Evolutionary conservation across 2,797 vertebrate species (phyloP), one percentile per base, ranked within the genome.

Genomic region (Luscinia megarhynchos): DNA sequence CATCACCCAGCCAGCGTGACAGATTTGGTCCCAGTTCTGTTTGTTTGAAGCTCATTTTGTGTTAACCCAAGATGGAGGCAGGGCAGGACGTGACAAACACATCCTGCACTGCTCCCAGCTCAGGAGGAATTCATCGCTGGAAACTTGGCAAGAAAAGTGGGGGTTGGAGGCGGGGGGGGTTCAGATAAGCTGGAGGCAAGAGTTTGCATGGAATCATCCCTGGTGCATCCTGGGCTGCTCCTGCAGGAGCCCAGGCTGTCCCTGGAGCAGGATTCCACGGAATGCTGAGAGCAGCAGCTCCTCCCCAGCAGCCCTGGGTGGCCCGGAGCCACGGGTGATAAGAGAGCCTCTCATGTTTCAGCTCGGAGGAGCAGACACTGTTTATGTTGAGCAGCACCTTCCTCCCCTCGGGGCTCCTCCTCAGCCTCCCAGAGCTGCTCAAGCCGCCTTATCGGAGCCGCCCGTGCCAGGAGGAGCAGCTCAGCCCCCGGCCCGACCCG

Each of bases 71-170:
- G 68, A 77, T 12, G 10, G 11, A 67, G 80, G 93, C 90, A 84
- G 92, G 86, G 46, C 92, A 94, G 95, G 93, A 95, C 54, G 74
- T 95, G 93, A 97, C 92, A 93, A 94, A 95, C 89, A 94, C 90
- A 94, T 95, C 94, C 93, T 90, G 84, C 30, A 0, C 70, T 69
- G 91, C 43, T 95, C 80, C 93, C 78, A 69, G 74, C 89, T 94
- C 78, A 15, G 38, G 15, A 72, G 11, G 78, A 92, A 93, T 73
- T 87, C 46, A 89, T 36, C 50, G 90, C 94, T 95, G 93, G 92
- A 93, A 96, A 95, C 93, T 94, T 94, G 95, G 93, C 91, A 69
- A 79, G 74, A 94, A 67, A 83, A 93, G 48, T 27, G 46, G 81
- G 7, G 40, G 87, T 93, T 61, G 92, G 81, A 94, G 84, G 32